Conservation (phyloP, 2,888 invertebrate genomes). For the Lycia hirtaria region DNA sequence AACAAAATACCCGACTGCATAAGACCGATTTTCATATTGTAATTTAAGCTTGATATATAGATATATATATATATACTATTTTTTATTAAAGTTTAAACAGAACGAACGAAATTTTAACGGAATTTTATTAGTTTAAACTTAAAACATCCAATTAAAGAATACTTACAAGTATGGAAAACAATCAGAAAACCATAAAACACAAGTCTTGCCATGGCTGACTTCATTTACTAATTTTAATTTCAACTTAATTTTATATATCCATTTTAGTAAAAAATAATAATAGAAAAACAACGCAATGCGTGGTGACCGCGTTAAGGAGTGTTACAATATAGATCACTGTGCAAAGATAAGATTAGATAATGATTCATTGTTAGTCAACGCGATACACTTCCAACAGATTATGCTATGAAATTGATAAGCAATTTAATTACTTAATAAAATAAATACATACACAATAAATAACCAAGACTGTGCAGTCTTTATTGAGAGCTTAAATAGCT, state of each 20-base stretch:
- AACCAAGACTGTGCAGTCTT: too few relatives aligned
- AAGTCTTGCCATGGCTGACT: slow-evolving; percentile 48
- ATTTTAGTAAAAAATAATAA: slow-evolving; percentile 45
- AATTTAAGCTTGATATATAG: too few relatives aligned
- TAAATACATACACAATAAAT: neutral
- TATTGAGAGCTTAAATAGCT: too few relatives aligned
- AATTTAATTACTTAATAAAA: slow-evolving; percentile 1
- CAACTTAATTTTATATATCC: slow-evolving; percentile 40
- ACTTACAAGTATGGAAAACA: slow-evolving; percentile 58
- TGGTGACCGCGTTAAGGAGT: slow-evolving; percentile 51
- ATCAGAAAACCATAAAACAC: slow-evolving; percentile 23
- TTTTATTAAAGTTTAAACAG: too few relatives aligned
- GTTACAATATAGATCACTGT: slow-evolving; percentile 58
- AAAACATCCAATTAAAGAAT: slow-evolving; percentile 24
- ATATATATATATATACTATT: too few relatives aligned
- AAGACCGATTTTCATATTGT: too few relatives aligned
- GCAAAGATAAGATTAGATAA: slow-evolving; percentile 70
- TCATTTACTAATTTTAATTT: slow-evolving; percentile 3
- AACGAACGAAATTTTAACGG: too few relatives aligned
- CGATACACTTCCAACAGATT: slow-evolving; percentile 31
- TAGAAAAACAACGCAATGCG: slow-evolving; percentile 43
- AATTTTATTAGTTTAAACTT: neutral
- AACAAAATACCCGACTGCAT: too few relatives aligned
- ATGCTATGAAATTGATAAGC: neutral
- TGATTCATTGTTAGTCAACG: slow-evolving; percentile 56